phyloP scores from a whole-genome alignment of 1,140 invertebrate species.

The Drosophila ogumai region DNA sequence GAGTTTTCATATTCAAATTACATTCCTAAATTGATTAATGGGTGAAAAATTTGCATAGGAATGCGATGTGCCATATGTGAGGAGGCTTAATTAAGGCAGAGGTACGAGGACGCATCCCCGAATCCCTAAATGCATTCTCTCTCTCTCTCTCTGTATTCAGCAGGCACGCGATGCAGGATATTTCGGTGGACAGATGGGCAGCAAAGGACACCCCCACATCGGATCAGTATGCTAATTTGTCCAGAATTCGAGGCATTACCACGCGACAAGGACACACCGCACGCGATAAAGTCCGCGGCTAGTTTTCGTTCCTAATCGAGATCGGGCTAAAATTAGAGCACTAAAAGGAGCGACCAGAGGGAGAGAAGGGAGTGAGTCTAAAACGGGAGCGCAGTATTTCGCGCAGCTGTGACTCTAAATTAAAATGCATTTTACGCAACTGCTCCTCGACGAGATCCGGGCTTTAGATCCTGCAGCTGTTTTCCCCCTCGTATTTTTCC shows the following conservation, averaged over 20 bases:
- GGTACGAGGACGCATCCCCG: conserved; percentile 9
- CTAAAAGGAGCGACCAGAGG: neutral
- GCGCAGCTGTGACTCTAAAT: conserved; percentile 79
- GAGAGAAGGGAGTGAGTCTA: neutral
- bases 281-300: conserved; percentile 64
- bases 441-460: conserved; percentile 40
- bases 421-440: conserved; percentile 84
- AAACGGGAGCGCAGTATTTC: conserved; percentile 24
- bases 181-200: conserved; percentile 32
- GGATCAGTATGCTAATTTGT: conserved; percentile 69
- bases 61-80: conserved; percentile 65
- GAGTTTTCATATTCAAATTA: conserved; percentile 60
- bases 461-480: conserved; percentile 60
- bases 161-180: conserved; percentile 39
- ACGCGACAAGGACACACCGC: conserved; percentile 71
- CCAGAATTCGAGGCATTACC: conserved; percentile 28
- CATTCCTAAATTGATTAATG: conserved; percentile 66
- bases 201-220: conserved; percentile 33
- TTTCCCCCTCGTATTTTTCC: conserved; percentile 9
- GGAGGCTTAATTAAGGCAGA: conserved; percentile 58
- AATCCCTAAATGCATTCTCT: neutral
- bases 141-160: neutral
- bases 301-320: conserved; percentile 39
- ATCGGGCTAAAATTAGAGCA: conserved; percentile 64
- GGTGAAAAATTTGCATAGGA: conserved; percentile 69